Evolutionary conservation across 2,888 invertebrate species (phyloP).

Genomic region (Stictocephala bisonia): DNA sequence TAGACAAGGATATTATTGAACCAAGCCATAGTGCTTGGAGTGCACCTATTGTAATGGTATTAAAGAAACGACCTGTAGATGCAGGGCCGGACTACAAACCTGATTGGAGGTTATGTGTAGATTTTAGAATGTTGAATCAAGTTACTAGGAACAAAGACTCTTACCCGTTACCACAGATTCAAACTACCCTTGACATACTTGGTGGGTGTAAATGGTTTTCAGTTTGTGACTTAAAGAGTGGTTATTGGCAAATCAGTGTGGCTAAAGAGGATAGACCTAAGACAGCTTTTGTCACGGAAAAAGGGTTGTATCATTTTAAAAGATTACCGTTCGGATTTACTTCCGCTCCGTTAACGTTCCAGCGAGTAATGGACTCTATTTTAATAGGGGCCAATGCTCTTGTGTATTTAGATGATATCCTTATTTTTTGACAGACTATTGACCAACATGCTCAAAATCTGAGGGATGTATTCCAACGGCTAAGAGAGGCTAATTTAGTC

Average conservation of each 20-base stretch:
- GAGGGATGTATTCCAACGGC: conserved; percentile 3
- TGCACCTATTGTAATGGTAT: conserved; percentile 15
- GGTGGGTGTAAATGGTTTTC: conserved; percentile 14
- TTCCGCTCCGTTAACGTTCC: conserved; percentile 2
- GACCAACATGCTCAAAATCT: conserved; percentile 17
- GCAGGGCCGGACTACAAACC: neutral
- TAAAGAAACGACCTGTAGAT: conserved; percentile 20
- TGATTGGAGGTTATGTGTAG: conserved; percentile 20
- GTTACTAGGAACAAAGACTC: neutral
- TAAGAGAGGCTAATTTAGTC: neutral
- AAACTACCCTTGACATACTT: neutral
- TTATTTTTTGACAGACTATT: conserved; percentile 7
- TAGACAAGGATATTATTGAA: conserved; percentile 28
- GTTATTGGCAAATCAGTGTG: conserved; percentile 34
- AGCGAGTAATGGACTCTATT: neutral
- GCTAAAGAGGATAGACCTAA: neutral
- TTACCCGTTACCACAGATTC: conserved; percentile 12
- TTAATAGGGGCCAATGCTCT: conserved; percentile 7
- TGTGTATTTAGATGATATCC: conserved; percentile 32
- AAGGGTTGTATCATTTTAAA: neutral
- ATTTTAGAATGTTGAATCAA: conserved; percentile 19
- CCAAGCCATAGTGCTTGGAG: conserved; percentile 21
- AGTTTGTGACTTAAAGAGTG: conserved; percentile 2
- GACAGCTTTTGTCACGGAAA: conserved; percentile 1
- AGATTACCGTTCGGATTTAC: conserved; percentile 14